These are phyloP conservation scores for Salvator merianae DNA, from an alignment of 2,113 vertebrate species.

Conservation along the genomic window DNA sequence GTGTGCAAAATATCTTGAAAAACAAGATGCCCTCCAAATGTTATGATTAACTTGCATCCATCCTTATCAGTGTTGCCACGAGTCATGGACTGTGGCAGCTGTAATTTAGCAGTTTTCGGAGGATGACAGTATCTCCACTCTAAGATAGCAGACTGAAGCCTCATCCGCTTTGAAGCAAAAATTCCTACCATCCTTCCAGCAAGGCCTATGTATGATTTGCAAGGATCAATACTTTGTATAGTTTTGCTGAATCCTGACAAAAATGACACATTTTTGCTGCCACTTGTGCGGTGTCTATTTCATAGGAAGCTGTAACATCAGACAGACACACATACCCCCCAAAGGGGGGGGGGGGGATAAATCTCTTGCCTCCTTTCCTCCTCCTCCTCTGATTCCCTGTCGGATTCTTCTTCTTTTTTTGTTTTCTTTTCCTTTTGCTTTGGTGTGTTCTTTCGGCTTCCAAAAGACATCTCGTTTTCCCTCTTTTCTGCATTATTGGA, in stretches of 20 bases:
- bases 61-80: not conserved
- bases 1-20: not conserved
- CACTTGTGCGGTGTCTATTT: not conserved
- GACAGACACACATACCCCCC: not conserved
- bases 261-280: not conserved
- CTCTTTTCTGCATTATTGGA: slow-evolving; percentile 74
- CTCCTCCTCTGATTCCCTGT: slow-evolving; percentile 91
- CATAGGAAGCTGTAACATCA: not conserved
- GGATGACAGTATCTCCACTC: not conserved
- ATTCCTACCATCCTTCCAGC: not conserved
- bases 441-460: slow-evolving; percentile 72
- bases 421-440: slow-evolving; percentile 79
- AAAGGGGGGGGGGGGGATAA: too few species aligned
- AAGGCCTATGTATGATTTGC: not conserved
- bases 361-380: slow-evolving; percentile 82
- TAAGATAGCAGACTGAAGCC: not conserved
- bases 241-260: not conserved
- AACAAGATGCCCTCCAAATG: not conserved
- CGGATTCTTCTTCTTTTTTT: slow-evolving; percentile 87
- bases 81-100: not conserved
- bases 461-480: slow-evolving; percentile 72
- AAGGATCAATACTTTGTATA: not conserved
- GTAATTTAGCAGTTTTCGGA: not conserved
- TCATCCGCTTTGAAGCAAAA: too few species aligned
- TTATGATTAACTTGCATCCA: not conserved